Evolutionary conservation across 2,113 vertebrate species (phyloP).

Genomic region (Phyllopteryx taeniolatus): DNA sequence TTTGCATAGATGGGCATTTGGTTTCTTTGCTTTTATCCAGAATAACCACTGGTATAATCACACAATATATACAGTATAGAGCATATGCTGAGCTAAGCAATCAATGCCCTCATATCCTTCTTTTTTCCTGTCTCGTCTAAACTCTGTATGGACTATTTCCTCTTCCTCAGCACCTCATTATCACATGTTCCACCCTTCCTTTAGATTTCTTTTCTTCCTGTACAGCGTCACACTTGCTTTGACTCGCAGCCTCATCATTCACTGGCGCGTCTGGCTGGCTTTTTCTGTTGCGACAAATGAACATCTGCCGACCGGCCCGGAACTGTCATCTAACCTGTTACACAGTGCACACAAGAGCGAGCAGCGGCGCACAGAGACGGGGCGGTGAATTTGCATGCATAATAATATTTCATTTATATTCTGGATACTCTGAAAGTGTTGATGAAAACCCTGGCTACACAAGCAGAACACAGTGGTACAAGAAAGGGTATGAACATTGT

Average conservation of each 20-base stretch:
- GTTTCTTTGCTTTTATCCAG: too few relatives aligned
- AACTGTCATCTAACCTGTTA: slow-evolving; percentile 43
- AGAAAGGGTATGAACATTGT: slow-evolving; percentile 25
- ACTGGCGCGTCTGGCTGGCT: slow-evolving; percentile 18
- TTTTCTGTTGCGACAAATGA: slow-evolving; percentile 52
- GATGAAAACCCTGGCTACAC: slow-evolving; percentile 23
- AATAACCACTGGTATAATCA: too few relatives aligned
- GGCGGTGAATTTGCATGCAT: slow-evolving; percentile 27
- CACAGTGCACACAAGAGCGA: slow-evolving; percentile 21
- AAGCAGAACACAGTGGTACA: slow-evolving; percentile 19
- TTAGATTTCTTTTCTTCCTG: slow-evolving; percentile 43
- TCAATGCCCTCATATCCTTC: slow-evolving; percentile 12
- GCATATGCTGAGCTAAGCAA: neutral
- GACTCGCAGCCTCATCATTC: slow-evolving; percentile 31
- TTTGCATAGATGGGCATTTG: too few relatives aligned
- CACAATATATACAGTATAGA: neutral
- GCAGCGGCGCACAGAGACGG: slow-evolving; percentile 34
- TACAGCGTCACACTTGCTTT: slow-evolving; percentile 33
- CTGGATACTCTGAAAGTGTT: slow-evolving; percentile 25
- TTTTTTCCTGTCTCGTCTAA: slow-evolving; percentile 12
- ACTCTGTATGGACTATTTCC: slow-evolving; percentile 24
- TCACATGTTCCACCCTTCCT: slow-evolving; percentile 37
- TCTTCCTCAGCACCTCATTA: slow-evolving; percentile 45
- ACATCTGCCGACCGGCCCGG: slow-evolving; percentile 52
- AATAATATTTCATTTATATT: slow-evolving; percentile 53